Percentiles rank a stretch among this genome's conserved stretches.
These are phyloP conservation scores for Sciurus niger DNA, from an alignment of 2,113 vertebrate genomes.

Conservation along the genomic window DNA sequence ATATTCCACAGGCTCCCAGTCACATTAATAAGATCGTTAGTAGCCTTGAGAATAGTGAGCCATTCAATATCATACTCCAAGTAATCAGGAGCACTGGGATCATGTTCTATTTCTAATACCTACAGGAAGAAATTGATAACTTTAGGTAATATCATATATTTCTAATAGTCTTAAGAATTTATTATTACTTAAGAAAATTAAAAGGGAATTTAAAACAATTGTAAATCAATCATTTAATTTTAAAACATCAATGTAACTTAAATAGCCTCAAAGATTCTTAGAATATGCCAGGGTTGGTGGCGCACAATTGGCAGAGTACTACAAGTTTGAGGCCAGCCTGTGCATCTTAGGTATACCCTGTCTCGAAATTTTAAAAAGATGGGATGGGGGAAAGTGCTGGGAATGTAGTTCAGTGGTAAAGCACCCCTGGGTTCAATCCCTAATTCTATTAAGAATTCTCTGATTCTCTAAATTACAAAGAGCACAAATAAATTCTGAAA, in stretches of 20 bases:
- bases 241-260: conserved; percentile 23
- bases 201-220: not conserved
- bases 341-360: not conserved
- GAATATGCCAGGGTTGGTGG: not conserved
- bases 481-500: conserved; percentile 56
- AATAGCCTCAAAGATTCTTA: conserved; percentile 25
- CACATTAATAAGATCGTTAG: conserved; percentile 92
- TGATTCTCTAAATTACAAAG: conserved; percentile 7
- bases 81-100: conserved; percentile 90
- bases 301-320: too few species aligned
- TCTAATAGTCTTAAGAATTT: conserved; percentile 50
- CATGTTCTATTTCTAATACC: conserved; percentile 94
- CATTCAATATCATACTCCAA: conserved; percentile 97
- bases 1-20: conserved; percentile 92
- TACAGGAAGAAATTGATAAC: conserved; percentile 67
- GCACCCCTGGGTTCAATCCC: too few species aligned
- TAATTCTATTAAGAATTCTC: too few species aligned
- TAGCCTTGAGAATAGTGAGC: conserved; percentile 95
- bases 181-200: conserved; percentile 24
- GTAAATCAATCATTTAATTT: not conserved
- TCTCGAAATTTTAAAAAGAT: too few species aligned
- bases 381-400: too few species aligned
- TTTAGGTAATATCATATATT: conserved; percentile 51
- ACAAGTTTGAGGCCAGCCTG: too few species aligned
- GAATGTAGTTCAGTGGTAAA: too few species aligned